A percentile compares a stretch with the other conserved stretches of the same genome.
Evolutionary conservation across 2,113 vertebrate species (phyloP).

Genomic region (Entelurus aequoreus): DNA sequence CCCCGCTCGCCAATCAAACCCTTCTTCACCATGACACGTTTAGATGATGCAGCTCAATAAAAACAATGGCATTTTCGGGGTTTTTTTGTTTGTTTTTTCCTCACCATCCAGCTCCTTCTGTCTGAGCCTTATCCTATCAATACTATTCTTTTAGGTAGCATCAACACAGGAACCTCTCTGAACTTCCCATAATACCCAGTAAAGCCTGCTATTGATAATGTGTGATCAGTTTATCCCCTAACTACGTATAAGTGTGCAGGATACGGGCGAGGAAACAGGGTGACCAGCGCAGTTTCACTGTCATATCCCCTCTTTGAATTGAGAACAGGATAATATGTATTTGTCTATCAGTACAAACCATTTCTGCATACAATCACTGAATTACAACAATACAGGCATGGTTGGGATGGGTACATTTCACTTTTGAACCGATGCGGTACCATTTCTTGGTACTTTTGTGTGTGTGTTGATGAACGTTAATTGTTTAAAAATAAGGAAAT

Average conservation of each 20-base stretch:
- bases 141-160: slow-evolving; percentile 37
- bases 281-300: slow-evolving; percentile 19
- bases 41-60: neutral
- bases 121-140: slow-evolving; percentile 47
- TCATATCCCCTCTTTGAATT: too few relatives aligned
- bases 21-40: slow-evolving; percentile 13
- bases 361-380: too few relatives aligned
- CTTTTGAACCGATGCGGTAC: too few relatives aligned
- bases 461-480: too few relatives aligned
- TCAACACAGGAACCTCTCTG: slow-evolving; percentile 47
- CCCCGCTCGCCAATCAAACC: slow-evolving; percentile 44
- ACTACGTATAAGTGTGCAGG: slow-evolving; percentile 31
- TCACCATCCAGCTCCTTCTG: slow-evolving; percentile 39
- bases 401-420: too few relatives aligned
- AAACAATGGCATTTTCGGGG: neutral
- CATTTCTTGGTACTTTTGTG: too few relatives aligned
- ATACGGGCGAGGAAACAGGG: slow-evolving; percentile 35
- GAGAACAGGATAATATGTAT: too few relatives aligned
- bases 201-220: slow-evolving; percentile 58
- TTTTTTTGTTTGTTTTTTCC: slow-evolving; percentile 39
- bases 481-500: too few relatives aligned
- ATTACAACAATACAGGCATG: too few relatives aligned
- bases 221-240: slow-evolving; percentile 55
- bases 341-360: too few relatives aligned
- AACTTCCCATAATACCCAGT: slow-evolving; percentile 47